A percentile compares a stretch with the other conserved stretches of the same genome.
These are phyloP conservation scores for Rosalia funebris DNA, from an alignment of 2,888 invertebrate genomes.

Conservation along the genomic window DNA sequence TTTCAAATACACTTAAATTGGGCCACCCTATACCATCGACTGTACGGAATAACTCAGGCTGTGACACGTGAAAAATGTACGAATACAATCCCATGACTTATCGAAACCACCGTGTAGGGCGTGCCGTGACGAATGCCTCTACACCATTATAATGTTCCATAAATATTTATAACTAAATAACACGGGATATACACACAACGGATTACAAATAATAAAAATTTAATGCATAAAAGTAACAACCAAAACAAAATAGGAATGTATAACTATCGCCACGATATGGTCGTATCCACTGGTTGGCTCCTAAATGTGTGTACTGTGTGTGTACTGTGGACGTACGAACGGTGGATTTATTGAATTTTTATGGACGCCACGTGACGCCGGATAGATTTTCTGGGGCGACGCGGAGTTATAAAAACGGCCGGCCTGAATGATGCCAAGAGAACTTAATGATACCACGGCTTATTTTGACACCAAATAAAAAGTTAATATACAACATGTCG, in stretches of 20 bases:
- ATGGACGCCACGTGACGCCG: slow-evolving; percentile 8
- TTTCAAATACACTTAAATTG: no score
- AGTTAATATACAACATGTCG: slow-evolving; percentile 18
- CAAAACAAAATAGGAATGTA: slow-evolving; percentile 12
- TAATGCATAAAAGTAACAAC: slow-evolving; percentile 7
- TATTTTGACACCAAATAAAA: slow-evolving; percentile 27
- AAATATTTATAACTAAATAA: slow-evolving; percentile 15
- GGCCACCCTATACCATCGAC: no score
- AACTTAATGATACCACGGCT: slow-evolving; percentile 14
- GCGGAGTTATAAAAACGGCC: slow-evolving; percentile 11
- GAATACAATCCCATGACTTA: background rate
- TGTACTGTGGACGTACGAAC: no score
- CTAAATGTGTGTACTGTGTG: background rate
- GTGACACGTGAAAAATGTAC: background rate
- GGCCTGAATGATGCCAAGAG: slow-evolving; percentile 6
- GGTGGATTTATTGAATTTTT: slow-evolving; percentile 16
- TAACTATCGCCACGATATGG: no score
- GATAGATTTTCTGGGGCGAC: slow-evolving; percentile 9
- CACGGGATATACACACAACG: background rate
- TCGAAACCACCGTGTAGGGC: background rate
- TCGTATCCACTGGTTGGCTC: background rate
- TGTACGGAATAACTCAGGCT: no score
- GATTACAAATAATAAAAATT: slow-evolving; percentile 1
- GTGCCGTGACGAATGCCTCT: background rate
- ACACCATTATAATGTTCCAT: slow-evolving; percentile 5